Evolutionary conservation across 2,113 vertebrate species (phyloP), one percentile per base, ranked within the genome.

Genomic region (Macroglossus sobrinus): DNA sequence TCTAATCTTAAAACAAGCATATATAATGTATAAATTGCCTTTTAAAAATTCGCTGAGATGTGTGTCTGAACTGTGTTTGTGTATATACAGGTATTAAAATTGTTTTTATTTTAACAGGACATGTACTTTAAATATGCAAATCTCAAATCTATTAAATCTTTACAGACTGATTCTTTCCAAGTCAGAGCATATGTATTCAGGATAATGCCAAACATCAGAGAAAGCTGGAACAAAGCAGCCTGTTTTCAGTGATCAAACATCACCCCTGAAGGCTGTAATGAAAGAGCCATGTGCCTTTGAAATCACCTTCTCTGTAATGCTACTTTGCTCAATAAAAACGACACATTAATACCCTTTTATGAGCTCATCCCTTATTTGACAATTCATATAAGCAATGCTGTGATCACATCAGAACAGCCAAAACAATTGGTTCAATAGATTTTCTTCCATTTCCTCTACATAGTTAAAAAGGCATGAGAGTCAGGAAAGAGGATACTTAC

Each of bases 191-290:
- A 97, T 92, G 33, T 91, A 93, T 92, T 95, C 66, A 96, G 86
- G 71, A 95, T 72, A 97, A 94, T 96, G 93, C 78, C 97, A 97
- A 97, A 97, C 80, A 93, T 98, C 96, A 97, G 78, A 96, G 97
- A 95, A 97, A 98, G 63, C 75, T 55, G 95, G 97, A 98, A 98
- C 75, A 98, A 98, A 97, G 84, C 59, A 97, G 82, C 86, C 97
- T 98, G 96, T 98, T 98, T 98, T 97, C 93, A 91, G 90, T 97
- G 98, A 98, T 98, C 97, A 99, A 98, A 97, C 94, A 97, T 96
- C 28, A 10, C 40, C 97, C 97, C 98, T 96, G 94, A 98, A 98
- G 96, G 95, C 84, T 98, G 84, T 95, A 98, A 98, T 98, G 98
- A 98, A 98, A 98, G 82, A 97, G 30, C 91, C 92, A 89, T 92